Conservation (phyloP, 2,888 invertebrate genomes). For the Coenonympha arcania region DNA sequence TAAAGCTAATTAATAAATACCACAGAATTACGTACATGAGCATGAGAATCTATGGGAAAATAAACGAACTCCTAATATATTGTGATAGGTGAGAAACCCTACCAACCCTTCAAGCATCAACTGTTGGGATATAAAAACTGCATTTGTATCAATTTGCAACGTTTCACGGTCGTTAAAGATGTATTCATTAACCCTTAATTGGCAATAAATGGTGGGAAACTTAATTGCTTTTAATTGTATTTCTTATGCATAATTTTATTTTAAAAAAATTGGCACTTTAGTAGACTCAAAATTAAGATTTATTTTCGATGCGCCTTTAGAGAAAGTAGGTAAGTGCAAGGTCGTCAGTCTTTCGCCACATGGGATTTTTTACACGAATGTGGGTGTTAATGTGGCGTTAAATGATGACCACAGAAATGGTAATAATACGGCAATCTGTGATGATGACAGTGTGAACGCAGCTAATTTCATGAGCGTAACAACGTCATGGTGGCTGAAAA, state of each 20-base stretch:
- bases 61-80: conserved; percentile 8
- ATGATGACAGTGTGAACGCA: conserved; percentile 12
- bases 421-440: too few species aligned
- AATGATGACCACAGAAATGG: conserved; percentile 9
- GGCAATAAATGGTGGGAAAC: background rate
- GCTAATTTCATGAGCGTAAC: conserved; percentile 11
- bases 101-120: background rate
- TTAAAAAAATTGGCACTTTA: too few species aligned
- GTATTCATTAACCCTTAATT: background rate
- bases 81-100: conserved; percentile 12
- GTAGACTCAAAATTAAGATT: too few species aligned
- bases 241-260: background rate
- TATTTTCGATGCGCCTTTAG: too few species aligned
- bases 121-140: conserved; percentile 3
- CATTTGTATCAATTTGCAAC: background rate
- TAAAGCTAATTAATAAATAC: background rate
- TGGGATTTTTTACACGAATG: conserved; percentile 10
- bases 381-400: too few species aligned
- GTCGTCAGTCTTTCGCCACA: conserved; percentile 13
- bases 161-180: background rate
- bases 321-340: conserved; percentile 10
- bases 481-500: background rate
- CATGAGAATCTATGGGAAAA: background rate
- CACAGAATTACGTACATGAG: background rate
- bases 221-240: background rate